These are phyloP conservation scores for Panthera uncia DNA, from an alignment of 2,113 vertebrate species.

Conservation along the genomic window DNA sequence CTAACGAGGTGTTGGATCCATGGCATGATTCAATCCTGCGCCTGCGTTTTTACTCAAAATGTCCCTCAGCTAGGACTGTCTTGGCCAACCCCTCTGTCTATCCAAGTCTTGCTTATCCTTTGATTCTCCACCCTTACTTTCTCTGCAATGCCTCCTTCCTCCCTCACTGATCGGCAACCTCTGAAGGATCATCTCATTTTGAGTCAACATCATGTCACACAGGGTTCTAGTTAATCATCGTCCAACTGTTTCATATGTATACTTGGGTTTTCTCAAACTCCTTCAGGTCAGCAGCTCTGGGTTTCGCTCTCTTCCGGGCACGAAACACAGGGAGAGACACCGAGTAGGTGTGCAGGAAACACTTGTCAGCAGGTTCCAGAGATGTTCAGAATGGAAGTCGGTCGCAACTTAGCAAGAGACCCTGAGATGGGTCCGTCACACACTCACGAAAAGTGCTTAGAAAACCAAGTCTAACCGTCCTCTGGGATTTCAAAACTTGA, in stretches of 20 bases:
- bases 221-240: not conserved
- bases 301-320: not conserved
- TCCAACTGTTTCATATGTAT: not conserved
- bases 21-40: not conserved
- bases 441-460: not conserved
- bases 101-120: not conserved
- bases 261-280: not conserved
- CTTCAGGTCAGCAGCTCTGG: not conserved
- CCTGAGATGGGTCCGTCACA: not conserved
- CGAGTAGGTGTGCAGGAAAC: not conserved
- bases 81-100: not conserved
- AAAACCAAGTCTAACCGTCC: not conserved
- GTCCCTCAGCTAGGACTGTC: not conserved
- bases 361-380: not conserved
- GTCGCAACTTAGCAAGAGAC: not conserved
- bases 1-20: not conserved
- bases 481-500: constrained; percentile 30
- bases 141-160: not conserved
- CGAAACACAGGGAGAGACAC: not conserved
- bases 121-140: not conserved
- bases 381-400: constrained; percentile 9
- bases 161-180: not conserved
- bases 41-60: not conserved
- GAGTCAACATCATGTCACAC: not conserved
- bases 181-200: not conserved